Conservation (phyloP, 2,888 invertebrate genomes). For the Seira sanloemensis region DNA sequence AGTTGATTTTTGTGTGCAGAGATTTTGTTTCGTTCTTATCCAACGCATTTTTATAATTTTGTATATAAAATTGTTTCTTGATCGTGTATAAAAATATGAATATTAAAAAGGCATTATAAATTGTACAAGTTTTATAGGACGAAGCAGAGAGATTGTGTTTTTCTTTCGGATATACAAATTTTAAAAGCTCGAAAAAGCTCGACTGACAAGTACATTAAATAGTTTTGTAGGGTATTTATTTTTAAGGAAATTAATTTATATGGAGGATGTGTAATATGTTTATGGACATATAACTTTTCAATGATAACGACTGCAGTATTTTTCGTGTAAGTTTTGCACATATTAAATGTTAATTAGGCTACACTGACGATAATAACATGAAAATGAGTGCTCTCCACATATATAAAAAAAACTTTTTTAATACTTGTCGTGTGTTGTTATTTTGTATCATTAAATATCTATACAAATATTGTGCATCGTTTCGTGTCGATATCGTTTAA, state of each 20-base stretch:
- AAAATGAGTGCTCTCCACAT: slow-evolving; percentile 53
- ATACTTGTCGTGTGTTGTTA: neutral
- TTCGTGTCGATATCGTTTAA: neutral
- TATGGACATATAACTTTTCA: too few relatives aligned
- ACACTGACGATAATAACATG: slow-evolving; percentile 15
- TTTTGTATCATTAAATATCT: neutral
- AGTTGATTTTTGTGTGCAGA: too few relatives aligned
- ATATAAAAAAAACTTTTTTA: too few relatives aligned
- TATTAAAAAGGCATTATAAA: too few relatives aligned
- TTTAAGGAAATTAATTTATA: neutral
- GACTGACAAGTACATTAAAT: slow-evolving; percentile 45
- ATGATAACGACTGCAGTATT: slow-evolving; percentile 50
- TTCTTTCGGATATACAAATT: neutral
- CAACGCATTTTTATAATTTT: too few relatives aligned
- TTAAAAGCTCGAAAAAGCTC: slow-evolving; percentile 34
- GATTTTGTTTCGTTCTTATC: too few relatives aligned
- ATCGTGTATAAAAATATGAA: neutral
- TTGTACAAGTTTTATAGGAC: too few relatives aligned
- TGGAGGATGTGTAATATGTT: too few relatives aligned
- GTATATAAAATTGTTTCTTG: neutral
- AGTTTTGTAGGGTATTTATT: neutral
- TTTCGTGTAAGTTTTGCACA: slow-evolving; percentile 42
- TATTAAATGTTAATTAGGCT: slow-evolving; percentile 36
- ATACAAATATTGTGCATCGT: too few relatives aligned
- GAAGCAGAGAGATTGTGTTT: neutral